These are phyloP conservation scores for Scatophagus argus DNA, from an alignment of 2,113 vertebrate species.

Conservation along the genomic window DNA sequence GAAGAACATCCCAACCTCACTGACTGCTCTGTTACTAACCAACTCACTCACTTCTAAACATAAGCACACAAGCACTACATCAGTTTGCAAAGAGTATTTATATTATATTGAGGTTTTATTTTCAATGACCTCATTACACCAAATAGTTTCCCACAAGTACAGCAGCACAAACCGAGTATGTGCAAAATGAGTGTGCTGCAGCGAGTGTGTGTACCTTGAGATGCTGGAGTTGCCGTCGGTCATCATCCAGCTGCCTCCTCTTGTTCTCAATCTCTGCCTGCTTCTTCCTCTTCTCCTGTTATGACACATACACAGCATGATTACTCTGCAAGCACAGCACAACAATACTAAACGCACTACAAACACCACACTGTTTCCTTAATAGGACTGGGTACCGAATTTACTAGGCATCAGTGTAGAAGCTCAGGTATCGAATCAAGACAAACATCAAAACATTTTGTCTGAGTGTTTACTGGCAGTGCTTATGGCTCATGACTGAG, in stretches of 20 bases:
- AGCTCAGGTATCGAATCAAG: not conserved
- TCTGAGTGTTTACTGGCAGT: not conserved
- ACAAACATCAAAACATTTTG: not conserved
- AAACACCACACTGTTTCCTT: not conserved
- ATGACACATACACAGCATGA: slow-evolving; percentile 25
- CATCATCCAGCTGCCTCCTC: slow-evolving; percentile 93
- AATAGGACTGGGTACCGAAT: not conserved
- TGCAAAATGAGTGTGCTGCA: slow-evolving; percentile 1
- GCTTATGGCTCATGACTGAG: not conserved
- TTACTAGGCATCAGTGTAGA: not conserved
- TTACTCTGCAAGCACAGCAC: not conserved
- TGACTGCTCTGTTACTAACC: not conserved
- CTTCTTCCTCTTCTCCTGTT: slow-evolving; percentile 92
- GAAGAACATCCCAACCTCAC: not conserved
- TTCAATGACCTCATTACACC: not conserved
- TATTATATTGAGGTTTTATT: not conserved
- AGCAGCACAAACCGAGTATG: not conserved
- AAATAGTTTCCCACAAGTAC: not conserved
- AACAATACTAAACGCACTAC: not conserved
- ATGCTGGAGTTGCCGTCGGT: slow-evolving; percentile 93
- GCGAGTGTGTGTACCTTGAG: slow-evolving; percentile 89
- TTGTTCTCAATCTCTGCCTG: slow-evolving; percentile 95
- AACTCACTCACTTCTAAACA: not conserved
- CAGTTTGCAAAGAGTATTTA: not conserved
- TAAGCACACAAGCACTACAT: not conserved